A percentile compares a stretch with the other conserved stretches of the same genome.
Conservation (phyloP, 2,797 vertebrate species). For the Paguma larvata region DNA sequence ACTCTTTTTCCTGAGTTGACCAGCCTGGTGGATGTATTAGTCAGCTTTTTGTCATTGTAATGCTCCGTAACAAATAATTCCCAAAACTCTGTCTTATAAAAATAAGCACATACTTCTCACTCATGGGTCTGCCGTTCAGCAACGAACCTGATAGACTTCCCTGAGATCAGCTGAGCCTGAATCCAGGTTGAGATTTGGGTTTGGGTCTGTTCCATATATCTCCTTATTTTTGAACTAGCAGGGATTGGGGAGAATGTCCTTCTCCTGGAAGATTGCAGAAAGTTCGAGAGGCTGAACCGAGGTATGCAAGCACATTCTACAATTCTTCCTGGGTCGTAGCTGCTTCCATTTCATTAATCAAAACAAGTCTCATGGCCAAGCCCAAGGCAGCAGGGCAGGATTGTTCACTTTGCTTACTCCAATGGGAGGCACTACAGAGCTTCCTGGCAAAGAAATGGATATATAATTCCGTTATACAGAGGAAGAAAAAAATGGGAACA, state of each 20-base stretch:
- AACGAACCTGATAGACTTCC: background rate
- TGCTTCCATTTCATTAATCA: background rate
- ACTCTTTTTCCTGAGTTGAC: background rate
- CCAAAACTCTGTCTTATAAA: background rate
- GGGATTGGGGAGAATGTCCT: background rate
- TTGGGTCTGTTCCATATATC: background rate
- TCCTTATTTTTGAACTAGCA: background rate
- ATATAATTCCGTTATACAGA: background rate
- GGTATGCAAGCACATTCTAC: background rate
- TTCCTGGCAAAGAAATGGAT: background rate
- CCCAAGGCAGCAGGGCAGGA: background rate
- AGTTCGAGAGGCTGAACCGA: background rate
- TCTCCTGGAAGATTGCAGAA: background rate
- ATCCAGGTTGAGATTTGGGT: background rate
- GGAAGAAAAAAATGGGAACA: background rate
- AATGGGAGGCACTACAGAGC: background rate
- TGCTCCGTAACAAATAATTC: background rate
- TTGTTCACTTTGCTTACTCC: background rate
- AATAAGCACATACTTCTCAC: background rate
- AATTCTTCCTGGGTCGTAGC: background rate
- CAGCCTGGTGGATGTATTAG: background rate
- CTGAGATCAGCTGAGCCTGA: background rate
- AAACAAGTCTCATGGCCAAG: background rate
- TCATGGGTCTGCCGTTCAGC: background rate
- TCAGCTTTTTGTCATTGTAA: background rate